Conservation (phyloP, 2,797 vertebrate genomes). For the Acipenser ruthenus region DNA sequence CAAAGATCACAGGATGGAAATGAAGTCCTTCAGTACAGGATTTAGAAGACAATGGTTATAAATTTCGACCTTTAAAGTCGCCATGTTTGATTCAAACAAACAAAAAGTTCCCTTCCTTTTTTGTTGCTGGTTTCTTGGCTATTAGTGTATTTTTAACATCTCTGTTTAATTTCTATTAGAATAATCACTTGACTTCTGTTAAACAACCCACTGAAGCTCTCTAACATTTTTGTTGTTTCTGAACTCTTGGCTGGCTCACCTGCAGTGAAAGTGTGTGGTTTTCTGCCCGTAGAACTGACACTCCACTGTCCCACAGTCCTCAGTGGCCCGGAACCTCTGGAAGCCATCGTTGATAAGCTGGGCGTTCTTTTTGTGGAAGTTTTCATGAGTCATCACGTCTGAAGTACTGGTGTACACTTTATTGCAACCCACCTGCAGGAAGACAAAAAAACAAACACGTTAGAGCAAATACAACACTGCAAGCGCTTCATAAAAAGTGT, state of each 20-base stretch:
- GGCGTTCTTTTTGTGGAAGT: conserved; percentile 98
- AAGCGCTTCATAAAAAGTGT: too few relatives aligned
- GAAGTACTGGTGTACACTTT: conserved; percentile 98
- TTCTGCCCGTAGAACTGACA: conserved; percentile 98
- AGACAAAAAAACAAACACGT: conserved; percentile 7
- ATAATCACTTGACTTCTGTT: too few relatives aligned
- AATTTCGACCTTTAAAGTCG: too few relatives aligned
- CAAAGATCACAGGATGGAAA: too few relatives aligned
- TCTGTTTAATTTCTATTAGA: too few relatives aligned
- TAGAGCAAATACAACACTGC: conserved; percentile 14
- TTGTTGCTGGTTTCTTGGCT: too few relatives aligned
- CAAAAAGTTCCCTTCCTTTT: too few relatives aligned
- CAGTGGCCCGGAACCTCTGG: conserved; percentile 95
- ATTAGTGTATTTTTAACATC: not conserved
- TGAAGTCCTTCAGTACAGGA: too few relatives aligned
- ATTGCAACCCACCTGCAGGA: conserved; percentile 89
- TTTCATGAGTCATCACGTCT: conserved; percentile 97
- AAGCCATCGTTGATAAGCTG: conserved; percentile 98
- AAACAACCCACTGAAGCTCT: too few relatives aligned
- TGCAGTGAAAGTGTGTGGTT: conserved; percentile 99
- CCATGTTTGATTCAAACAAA: too few relatives aligned
- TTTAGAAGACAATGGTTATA: too few relatives aligned
- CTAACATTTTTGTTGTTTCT: too few relatives aligned
- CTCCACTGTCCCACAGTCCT: conserved; percentile 90
- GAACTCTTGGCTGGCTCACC: conserved; percentile 49